Evolutionary conservation across 2,888 invertebrate genomes (phyloP).

Genomic region (Ctena decussata): DNA sequence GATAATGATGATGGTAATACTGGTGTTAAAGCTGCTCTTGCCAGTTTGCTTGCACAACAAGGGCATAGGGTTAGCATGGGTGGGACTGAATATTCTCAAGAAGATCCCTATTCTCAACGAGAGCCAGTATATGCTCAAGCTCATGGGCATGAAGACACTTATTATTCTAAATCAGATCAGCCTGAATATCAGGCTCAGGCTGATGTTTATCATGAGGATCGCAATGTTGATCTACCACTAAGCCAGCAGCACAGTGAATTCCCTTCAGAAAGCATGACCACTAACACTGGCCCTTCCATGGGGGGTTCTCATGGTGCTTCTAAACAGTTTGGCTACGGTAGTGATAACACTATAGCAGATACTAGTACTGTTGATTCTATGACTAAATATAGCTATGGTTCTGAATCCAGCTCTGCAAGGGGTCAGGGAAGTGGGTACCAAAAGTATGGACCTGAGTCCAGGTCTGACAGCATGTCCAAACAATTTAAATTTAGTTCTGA

Average conservation of each 20-base stretch:
- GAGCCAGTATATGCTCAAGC: slow-evolving; percentile 43
- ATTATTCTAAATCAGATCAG: slow-evolving; percentile 42
- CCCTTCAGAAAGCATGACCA: not conserved
- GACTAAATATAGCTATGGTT: not conserved
- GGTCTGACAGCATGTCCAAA: slow-evolving; percentile 41
- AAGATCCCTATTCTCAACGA: slow-evolving; percentile 25
- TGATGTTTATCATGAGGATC: not conserved
- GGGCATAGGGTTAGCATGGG: slow-evolving; percentile 85
- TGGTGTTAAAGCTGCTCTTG: slow-evolving; percentile 88
- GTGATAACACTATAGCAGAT: not conserved
- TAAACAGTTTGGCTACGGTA: not conserved
- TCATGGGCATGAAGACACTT: slow-evolving; percentile 1
- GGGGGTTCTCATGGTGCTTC: not conserved
- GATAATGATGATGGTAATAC: slow-evolving; percentile 68
- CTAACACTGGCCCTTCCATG: not conserved
- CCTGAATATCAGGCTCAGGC: not conserved
- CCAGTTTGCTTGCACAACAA: slow-evolving; percentile 88
- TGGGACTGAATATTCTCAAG: slow-evolving; percentile 39
- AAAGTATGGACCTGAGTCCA: slow-evolving; percentile 23
- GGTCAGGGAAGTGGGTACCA: slow-evolving; percentile 17
- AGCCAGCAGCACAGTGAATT: not conserved
- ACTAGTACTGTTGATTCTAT: not conserved
- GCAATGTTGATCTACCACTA: not conserved
- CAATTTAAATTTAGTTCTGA: slow-evolving; percentile 56
- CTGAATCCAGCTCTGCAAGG: slow-evolving; percentile 1